Evolutionary conservation across 2,888 invertebrate genomes (phyloP), one percentile per base, ranked within the genome.

Genomic region (Mycalesis mineus): DNA sequence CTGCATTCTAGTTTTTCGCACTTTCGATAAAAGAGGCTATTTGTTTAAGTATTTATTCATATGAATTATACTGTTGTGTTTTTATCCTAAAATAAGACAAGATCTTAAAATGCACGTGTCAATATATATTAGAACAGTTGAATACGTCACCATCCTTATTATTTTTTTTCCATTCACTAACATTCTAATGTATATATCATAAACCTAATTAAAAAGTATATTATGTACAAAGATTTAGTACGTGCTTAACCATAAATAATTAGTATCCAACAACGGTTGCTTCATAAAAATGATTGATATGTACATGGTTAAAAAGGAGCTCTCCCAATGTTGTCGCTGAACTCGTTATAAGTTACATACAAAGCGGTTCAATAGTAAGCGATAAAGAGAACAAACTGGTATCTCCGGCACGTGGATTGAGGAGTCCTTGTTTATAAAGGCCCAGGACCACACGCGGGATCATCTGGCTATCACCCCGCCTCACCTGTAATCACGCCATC

Each of bases 401-500:
- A 64, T 63, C 55, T 61, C 67, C 68, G 73, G 74, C 82, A 82
- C 82, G 82, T 84, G 84, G 78, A 75, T 75, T 73, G 70, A 68
- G 69, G 74, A 68, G 70, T 68, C 73, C 69, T 81, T 86, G 83
- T 79, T 76, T 74, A 70, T 82, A 75, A 79, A 86, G 84, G 83
- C 55, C 64, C 64, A 80, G 88, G 88, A 87, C 88, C 87, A 87
- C 88, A 87, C 84, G 81, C 82, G 77, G 77, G 87, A 84, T 87
- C 85, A 82, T 75, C 77, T 78, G 80, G 74, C 74, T 80, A 80
- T 79, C 80, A 77, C 78, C 79, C 77, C 73, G 78, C 82, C 79
- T 79, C 80, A 77, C 78, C 81, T 77, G 83, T 87, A 88, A 88
- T 88, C 84, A 88, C 77, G 82, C 80, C 88, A 88, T 89, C 88